phyloP scores from a whole-genome alignment of 1,140 invertebrate species.

The Meteorus sp. region DNA sequence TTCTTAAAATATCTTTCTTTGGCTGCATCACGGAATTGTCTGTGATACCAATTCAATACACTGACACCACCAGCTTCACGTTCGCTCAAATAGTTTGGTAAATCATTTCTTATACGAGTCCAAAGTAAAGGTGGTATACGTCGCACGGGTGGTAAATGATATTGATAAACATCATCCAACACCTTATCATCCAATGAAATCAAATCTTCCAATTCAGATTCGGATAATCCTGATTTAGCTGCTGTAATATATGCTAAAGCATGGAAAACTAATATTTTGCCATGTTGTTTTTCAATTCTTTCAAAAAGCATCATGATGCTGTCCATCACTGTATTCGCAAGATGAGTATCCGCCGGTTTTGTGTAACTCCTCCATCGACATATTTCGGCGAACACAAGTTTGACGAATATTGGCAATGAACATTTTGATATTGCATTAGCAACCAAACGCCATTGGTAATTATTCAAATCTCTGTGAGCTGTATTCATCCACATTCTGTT shows the following conservation, averaged over 20 bases:
- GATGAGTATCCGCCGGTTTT: conserved; percentile 85
- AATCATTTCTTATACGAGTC: conserved; percentile 93
- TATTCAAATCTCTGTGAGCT: conserved; percentile 83
- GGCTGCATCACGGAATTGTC: conserved; percentile 93
- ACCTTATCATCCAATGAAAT: conserved; percentile 94
- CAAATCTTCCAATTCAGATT: conserved; percentile 92
- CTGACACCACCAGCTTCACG: conserved; percentile 95
- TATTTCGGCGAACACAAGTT: conserved; percentile 95
- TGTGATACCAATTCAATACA: conserved; percentile 97
- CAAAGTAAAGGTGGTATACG: conserved; percentile 93
- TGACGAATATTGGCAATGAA: conserved; percentile 95
- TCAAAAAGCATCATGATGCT: conserved; percentile 97
- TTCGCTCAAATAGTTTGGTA: conserved; percentile 95
- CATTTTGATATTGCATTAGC: conserved; percentile 92
- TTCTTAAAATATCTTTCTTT: conserved; percentile 96
- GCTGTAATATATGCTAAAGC: conserved; percentile 94
- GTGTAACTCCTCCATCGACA: conserved; percentile 97
- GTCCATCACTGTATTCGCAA: conserved; percentile 95
- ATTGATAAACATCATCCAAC: conserved; percentile 97
- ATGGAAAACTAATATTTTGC: conserved; percentile 89
- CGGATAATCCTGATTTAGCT: conserved; percentile 87
- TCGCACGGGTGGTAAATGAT: conserved; percentile 93
- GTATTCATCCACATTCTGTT: conserved; percentile 88
- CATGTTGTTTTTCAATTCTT: conserved; percentile 92
- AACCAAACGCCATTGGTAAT: conserved; percentile 94